Base-by-base conservation (phyloP, 2,113 vertebrate species). In the Barnardius zonarius region DNA sequence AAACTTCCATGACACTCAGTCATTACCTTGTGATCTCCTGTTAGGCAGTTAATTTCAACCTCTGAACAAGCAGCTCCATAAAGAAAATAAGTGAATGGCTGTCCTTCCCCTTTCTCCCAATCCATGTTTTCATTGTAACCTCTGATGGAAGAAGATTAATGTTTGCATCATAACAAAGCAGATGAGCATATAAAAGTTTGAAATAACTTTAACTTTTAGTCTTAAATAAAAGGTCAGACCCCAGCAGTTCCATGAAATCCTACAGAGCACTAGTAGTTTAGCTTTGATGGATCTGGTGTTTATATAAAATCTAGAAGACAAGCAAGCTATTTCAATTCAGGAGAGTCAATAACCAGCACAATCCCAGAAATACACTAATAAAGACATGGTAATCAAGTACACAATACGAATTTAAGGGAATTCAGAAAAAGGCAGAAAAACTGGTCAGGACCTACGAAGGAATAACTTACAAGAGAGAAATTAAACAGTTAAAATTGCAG, bases 1-100 rank as follows among this genome's bases (percentile, higher is more conserved):
- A 52, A 83, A 77, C 8, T 49, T 77, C 73, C 23, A 25, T 9
- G 19, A 70, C 15, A 18, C 18, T 49, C 20, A 52, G 13, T 85
- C 90, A 87, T 92, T 97, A 99, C 99, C 98, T 98, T 98, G 97
- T 98, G 99, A 95, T 98, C 98, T 86, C 99, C 99, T 0, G 98
- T 99, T 63, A 99, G 97, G 83, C 98, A 98, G 97, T 99, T 98
- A 91, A 99, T 98, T 98, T 99, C 99, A 96, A 99, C 98, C 86
- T 99, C 99, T 13, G 98, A 97, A 97, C 98, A 99, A 92, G 98
- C 98, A 51, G 95, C 98, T 76, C 98, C 99, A 37, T 79, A 99
- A 6, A 98, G 96, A 88, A 95, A 99, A 95, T 99, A 99, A 0
- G 97, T 84, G 9, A 98, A 99, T 9, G 98, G 98, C 2, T 90